Percentiles rank a stretch among this genome's conserved stretches.
Conservation (phyloP, 2,113 vertebrate species). For the Mustela nigripes region DNA sequence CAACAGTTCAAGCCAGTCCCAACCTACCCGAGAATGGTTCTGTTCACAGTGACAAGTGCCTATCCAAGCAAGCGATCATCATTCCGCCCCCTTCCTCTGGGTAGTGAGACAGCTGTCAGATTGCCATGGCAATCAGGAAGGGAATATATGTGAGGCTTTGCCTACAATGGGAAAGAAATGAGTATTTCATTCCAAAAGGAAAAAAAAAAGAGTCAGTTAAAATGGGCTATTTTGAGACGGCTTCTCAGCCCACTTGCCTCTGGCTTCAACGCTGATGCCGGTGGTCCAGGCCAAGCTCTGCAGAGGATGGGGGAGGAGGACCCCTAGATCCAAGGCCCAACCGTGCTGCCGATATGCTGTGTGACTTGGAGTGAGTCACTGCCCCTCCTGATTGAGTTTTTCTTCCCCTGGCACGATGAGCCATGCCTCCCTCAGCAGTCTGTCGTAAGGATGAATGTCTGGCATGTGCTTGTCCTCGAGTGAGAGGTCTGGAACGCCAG, state of each 20-base stretch:
- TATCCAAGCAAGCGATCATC: conserved; percentile 13
- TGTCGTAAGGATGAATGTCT: conserved; percentile 77
- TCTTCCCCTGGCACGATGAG: not conserved
- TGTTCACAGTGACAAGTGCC: conserved; percentile 46
- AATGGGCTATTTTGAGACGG: conserved; percentile 41
- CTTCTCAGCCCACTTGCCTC: conserved; percentile 49
- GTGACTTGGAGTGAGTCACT: conserved; percentile 47
- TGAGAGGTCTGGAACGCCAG: conserved; percentile 80
- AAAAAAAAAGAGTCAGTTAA: conserved; percentile 35
- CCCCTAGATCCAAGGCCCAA: not conserved
- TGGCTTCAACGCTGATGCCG: conserved; percentile 29
- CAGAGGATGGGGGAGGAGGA: not conserved
- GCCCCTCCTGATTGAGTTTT: not conserved
- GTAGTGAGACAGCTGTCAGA: conserved; percentile 74
- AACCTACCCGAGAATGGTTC: conserved; percentile 17
- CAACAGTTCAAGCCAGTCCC: conserved; percentile 63
- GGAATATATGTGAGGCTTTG: conserved; percentile 61
- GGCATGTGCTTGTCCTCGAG: conserved; percentile 78
- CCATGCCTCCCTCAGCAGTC: conserved; percentile 32
- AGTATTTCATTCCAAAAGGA: conserved; percentile 71
- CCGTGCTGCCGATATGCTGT: not conserved
- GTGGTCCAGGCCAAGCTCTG: not conserved
- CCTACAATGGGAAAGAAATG: conserved; percentile 61
- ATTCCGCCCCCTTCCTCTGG: conserved; percentile 62
- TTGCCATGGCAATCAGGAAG: conserved; percentile 66